Base-by-base conservation (phyloP, 2,797 vertebrate species). In the Toxotes lorentzi region DNA sequence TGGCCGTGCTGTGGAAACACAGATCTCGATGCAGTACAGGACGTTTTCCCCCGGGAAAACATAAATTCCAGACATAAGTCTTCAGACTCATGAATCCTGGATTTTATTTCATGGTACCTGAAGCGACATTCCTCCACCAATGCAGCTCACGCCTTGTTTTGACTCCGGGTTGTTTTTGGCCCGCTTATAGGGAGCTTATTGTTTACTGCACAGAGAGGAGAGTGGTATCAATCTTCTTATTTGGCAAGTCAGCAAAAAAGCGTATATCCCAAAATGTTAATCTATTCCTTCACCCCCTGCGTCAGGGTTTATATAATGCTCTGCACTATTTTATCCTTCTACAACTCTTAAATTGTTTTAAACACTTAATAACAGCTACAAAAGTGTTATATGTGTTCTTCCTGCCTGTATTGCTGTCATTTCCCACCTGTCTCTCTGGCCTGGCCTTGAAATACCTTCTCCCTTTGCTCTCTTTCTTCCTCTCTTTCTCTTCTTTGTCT, bases 401-500 rank as follows among this genome's bases (percentile, higher is more conserved):
- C 48, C 84, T 90, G 70, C n/a, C 77, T 90, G 63, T 76, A 71
- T 56, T 90, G 27, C 76, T 86, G 70, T 87, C 73, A 68, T 87
- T 86, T 87, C 81, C 82, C 30, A 67, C 75, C 65, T 87, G 74
- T 84, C 70, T 87, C 77, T 91, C 62, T 86, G 72, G 81, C 79
- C 66, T 77, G 76, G 75, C 76, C 82, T 84, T 93, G 79, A 93
- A 89, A 79, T 77, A 60, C 79, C 56, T 82, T 83, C 56, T 71
- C 59, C 63, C 80, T 85, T 88, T 88, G 79, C 78, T 87, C 73
- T 91, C 24, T 81, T 54, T 86, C 73, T 86, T 61, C 86, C 86
- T 87, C 86, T 93, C 7, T 85, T 41, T 84, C 27, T 79, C 68
- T 84, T 73, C 87, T 94, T 72, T 68, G 59, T 93, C 90, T 86